Evolutionary conservation across 2,888 invertebrate genomes (phyloP).

Genomic region (Chrysina gloriosa): DNA sequence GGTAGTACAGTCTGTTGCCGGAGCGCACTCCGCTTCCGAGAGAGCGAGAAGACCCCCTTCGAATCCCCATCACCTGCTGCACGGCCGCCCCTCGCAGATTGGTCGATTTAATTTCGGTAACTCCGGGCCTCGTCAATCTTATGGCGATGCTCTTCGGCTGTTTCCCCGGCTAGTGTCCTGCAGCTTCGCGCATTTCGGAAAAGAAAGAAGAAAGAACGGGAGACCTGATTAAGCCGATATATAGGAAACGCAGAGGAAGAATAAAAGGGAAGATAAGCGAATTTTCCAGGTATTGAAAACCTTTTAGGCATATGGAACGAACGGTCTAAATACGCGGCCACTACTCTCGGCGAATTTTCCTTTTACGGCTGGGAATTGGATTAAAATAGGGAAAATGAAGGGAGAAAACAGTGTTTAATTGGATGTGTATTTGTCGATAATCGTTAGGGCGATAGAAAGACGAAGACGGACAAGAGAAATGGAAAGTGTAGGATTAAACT

Average conservation of each 20-base stretch:
- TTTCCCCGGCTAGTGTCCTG: not conserved
- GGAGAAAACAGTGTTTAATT: too few species aligned
- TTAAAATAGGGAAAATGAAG: constrained; percentile 5
- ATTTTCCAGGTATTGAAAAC: constrained; percentile 32
- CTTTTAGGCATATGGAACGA: constrained; percentile 28
- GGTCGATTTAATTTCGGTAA: constrained; percentile 63
- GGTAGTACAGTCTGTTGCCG: constrained; percentile 63
- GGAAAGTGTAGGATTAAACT: too few species aligned
- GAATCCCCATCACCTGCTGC: constrained; percentile 45
- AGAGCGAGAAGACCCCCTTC: constrained; percentile 42
- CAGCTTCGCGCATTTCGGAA: not conserved
- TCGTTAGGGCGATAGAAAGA: too few species aligned
- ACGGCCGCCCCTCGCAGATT: constrained; percentile 53
- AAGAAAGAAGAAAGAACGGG: not conserved
- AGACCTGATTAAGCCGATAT: constrained; percentile 27
- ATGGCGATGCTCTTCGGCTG: constrained; percentile 11
- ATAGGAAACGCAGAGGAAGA: constrained; percentile 16
- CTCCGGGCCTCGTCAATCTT: constrained; percentile 61
- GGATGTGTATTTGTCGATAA: too few species aligned
- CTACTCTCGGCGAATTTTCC: not conserved
- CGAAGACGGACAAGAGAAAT: too few species aligned
- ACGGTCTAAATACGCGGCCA: not conserved
- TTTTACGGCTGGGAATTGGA: constrained; percentile 15
- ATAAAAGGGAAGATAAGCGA: constrained; percentile 31
- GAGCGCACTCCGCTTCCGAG: constrained; percentile 30